These are phyloP conservation scores for Neoaliturus tenellus DNA, from an alignment of 2,888 invertebrate species.

Conservation along the genomic window DNA sequence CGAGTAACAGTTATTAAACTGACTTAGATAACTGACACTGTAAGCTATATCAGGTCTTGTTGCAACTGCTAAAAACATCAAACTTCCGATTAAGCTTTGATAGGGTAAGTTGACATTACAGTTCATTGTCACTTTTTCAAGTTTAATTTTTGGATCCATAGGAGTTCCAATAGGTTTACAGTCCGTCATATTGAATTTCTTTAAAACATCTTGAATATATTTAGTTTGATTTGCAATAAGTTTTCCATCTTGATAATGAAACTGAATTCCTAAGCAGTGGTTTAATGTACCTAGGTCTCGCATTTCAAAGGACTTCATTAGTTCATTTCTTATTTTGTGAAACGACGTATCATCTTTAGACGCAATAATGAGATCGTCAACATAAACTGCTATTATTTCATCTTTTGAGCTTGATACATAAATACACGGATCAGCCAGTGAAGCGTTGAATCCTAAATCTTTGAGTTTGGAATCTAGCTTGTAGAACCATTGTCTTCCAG, in stretches of 20 bases:
- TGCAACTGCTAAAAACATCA: neutral
- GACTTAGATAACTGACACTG: conserved; percentile 38
- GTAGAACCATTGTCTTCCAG: neutral
- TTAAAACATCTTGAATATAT: neutral
- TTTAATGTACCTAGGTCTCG: neutral
- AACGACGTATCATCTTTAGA: neutral
- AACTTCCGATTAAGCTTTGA: neutral
- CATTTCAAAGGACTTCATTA: neutral
- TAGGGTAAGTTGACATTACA: neutral
- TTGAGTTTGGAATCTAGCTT: neutral
- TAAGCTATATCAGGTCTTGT: conserved; percentile 49
- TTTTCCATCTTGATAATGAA: neutral
- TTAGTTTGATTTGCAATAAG: neutral
- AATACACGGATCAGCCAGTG: neutral
- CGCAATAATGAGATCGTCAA: neutral
- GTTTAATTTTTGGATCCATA: neutral
- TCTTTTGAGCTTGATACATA: neutral
- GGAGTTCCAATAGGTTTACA: neutral
- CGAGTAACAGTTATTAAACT: conserved; percentile 21
- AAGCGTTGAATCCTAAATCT: neutral
- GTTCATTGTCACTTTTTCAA: neutral
- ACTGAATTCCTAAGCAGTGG: neutral
- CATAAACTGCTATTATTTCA: neutral
- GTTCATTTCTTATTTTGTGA: neutral
- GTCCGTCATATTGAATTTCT: neutral